Base-by-base conservation (phyloP, 2,113 vertebrate species). In the Cathartes aura region DNA sequence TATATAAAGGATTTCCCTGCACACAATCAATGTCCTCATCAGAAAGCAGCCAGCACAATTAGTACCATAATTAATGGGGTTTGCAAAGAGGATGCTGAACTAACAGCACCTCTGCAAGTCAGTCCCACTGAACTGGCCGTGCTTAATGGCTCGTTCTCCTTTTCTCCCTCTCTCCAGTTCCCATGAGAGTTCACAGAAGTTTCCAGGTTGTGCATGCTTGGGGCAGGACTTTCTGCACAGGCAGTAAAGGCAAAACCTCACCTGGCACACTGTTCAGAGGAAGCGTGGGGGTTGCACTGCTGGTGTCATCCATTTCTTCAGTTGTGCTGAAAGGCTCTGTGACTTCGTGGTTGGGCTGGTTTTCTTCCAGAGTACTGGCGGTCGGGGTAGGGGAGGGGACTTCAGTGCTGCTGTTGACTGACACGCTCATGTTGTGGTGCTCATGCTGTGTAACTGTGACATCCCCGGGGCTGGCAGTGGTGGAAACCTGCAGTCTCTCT, bases 181-280 rank as follows among this genome's bases (percentile, higher is more conserved):
- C 72, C 32, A 18, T 30, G 22, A 48, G 40, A 83, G 58, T 56
- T 64, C 62, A 64, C 48, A 64, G 36, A 42, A 23, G 6, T 45
- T 71, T 52, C 84, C 40, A 48, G 34, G 45, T 21, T 89, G 45
- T 42, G 36, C 45, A 48, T 59, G 48, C 42, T 64, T 40, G 15
- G 63, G 45, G 38, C 79, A 91, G 48, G 48, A 52, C 66, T 43
- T 75, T 47, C 36, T 60, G 48, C 48, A 63, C 10, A 56, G 40
- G 24, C 36, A 85, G 19, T 23, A 80, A 94, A 89, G 34, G 52
- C 30, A 87, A 83, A 94, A 79, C 32, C 96, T 97, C 87, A 97
- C 97, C 97, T 0, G 17, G 67, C 48, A 34, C 66, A 23, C 71
- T 80, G 67, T 17, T 91, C 27, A 63, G 59, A 42, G 48, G 62